Evolutionary conservation across 2,113 vertebrate species (phyloP).

Genomic region (Puffinus mauretanicus): DNA sequence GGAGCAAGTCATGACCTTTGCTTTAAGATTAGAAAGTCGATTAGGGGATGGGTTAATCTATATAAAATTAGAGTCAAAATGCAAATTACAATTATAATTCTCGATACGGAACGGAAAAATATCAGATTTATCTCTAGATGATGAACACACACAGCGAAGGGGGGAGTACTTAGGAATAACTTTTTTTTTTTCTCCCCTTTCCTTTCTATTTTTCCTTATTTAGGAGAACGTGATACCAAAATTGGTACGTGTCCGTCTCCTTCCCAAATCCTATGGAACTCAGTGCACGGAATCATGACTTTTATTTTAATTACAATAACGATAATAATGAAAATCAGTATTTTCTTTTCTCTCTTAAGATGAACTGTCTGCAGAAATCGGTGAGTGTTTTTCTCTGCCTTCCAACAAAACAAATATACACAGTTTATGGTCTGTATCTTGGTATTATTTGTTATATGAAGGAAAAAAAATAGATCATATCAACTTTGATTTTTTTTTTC

Average conservation of each 20-base stretch:
- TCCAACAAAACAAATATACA: not conserved
- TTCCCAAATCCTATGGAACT: not conserved
- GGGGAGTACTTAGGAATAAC: not conserved
- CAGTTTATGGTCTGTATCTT: too few species aligned
- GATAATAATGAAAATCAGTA: not conserved
- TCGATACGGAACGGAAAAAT: not conserved
- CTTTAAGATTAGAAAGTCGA: too few species aligned
- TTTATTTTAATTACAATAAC: not conserved
- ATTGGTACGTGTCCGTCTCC: not conserved
- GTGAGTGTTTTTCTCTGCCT: not conserved
- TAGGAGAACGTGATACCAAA: not conserved
- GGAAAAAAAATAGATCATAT: not conserved
- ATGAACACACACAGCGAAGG: not conserved
- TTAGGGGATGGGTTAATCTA: not conserved
- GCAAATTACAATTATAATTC: not conserved
- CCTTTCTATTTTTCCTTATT: not conserved
- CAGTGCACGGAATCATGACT: fast-evolving
- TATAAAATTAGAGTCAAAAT: not conserved
- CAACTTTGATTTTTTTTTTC: too few species aligned
- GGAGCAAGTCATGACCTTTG: not conserved
- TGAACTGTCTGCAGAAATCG: not conserved
- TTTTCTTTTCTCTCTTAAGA: not conserved
- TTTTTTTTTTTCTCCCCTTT: not conserved
- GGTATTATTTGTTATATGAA: not conserved
- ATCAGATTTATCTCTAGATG: not conserved